Evolutionary conservation across 2,113 vertebrate species (phyloP), one percentile per base, ranked within the genome.

Genomic region (Eulacestoma nigropectus): DNA sequence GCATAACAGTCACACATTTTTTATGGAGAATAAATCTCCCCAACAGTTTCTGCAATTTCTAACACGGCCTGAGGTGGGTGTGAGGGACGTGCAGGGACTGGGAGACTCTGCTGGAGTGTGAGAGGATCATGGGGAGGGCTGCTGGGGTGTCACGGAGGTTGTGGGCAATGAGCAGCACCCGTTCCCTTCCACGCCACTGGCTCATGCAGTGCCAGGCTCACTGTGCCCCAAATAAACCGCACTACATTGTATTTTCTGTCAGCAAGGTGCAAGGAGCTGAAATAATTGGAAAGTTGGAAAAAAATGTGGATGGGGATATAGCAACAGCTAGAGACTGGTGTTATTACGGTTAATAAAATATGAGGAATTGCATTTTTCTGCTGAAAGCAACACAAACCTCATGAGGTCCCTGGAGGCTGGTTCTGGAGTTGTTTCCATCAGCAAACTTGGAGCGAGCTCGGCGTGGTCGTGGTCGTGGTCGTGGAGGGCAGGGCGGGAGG

Each of bases 301-400:
- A 92, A 79, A 68, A 41, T 20, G 72, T 72, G 86, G 89, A 94
- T 96, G 96, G 91, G 97, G 97, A 97, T 97, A 84, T 77, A 97
- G 96, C 91, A 95, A 89, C 11, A 7, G 84, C 95, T 89, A 4
- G 97, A 98, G 97, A 96, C 84, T 67, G 69, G 76, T 77, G 95
- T 97, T 98, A 98, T 98, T 96, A 95, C 6, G 37, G 97, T 96
- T 98, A 97, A 98, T 98, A 97, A 98, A 98, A 97, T 89, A 97
- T 72, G 92, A 96, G 97, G 97, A 94, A 97, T 96, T 91, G 96
- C 89, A 95, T 97, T 95, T 95, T 92, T 94, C 90, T 91, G 90
- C 95, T 78, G 94, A 92, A 96, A 97, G 94, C 67, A 92, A 96
- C 85, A 81, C 83, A 86, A 74, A 44, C 37, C 92, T 92, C 3